Evolutionary conservation across 64 coral and sea anemone species (phyloP).

Genomic region (Pachyseris speciosa): DNA sequence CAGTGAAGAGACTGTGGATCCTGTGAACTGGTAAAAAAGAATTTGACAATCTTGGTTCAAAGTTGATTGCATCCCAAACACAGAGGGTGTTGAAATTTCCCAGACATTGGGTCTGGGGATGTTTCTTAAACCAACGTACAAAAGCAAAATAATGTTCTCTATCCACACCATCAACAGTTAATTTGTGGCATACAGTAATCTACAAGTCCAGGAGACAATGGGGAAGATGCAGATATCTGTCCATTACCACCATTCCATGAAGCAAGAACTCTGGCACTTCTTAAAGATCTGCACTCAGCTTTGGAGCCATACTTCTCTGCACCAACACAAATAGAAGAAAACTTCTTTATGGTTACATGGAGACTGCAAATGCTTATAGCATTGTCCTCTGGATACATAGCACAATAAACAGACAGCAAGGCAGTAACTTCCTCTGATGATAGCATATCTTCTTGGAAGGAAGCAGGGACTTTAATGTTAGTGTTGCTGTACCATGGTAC

Average conservation of each 20-base stretch:
- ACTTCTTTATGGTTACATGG: not conserved
- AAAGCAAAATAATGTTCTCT: conserved; percentile 23
- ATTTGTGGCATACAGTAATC: conserved; percentile 32
- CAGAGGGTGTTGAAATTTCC: not conserved
- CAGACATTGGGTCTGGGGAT: not conserved
- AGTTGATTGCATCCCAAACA: not conserved
- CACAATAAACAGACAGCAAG: not conserved
- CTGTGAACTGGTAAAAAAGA: conserved; percentile 2
- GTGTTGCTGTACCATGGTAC: not conserved
- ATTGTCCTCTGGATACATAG: conserved; percentile 30
- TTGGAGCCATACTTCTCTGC: conserved; percentile 46
- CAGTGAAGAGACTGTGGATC: conserved; percentile 4
- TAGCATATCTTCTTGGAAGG: not conserved
- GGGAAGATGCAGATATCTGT: not conserved
- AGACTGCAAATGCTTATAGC: conserved; percentile 6
- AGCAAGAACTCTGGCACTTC: conserved; percentile 11
- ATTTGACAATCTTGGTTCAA: not conserved
- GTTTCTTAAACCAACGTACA: conserved; percentile 37
- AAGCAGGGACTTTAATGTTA: not conserved
- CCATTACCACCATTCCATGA: conserved; percentile 21
- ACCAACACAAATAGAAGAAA: conserved; percentile 18
- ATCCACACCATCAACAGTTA: conserved; percentile 16
- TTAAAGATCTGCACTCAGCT: conserved; percentile 8
- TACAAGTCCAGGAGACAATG: conserved; percentile 9
- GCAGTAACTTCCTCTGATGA: not conserved